Conservation (phyloP, 1,140 invertebrate species). For the Bombus impatiens region DNA sequence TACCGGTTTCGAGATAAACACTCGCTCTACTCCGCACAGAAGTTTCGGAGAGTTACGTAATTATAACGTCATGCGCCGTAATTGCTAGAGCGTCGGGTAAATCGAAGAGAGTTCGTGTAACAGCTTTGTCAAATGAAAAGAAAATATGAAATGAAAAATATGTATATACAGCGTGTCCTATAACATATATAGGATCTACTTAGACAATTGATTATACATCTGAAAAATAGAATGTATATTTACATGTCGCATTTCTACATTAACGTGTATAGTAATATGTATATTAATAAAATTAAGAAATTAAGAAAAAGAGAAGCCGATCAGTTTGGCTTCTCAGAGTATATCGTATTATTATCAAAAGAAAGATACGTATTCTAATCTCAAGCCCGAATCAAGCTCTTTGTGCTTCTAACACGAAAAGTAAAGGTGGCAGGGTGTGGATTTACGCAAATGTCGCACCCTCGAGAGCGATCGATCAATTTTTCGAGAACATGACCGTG, state of each 20-base stretch:
- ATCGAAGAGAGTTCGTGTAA: neutral
- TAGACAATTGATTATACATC: too few relatives aligned
- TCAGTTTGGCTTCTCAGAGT: too few relatives aligned
- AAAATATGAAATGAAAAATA: neutral
- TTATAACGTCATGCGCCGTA: neutral
- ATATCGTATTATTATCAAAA: neutral
- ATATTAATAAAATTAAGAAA: too few relatives aligned
- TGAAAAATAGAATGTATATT: too few relatives aligned
- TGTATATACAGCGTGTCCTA: neutral
- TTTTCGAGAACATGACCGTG: conserved; percentile 64
- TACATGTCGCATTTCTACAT: too few relatives aligned
- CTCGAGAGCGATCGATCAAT: conserved; percentile 48
- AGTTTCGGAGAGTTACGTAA: conserved; percentile 9
- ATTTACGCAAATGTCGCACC: neutral
- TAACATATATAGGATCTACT: too few relatives aligned
- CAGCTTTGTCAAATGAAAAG: too few relatives aligned
- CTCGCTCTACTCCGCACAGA: too few relatives aligned
- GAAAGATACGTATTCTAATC: neutral
- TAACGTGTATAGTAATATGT: too few relatives aligned
- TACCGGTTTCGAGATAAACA: neutral
- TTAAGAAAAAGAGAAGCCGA: neutral
- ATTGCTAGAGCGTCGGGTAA: neutral
- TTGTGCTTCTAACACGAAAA: neutral
- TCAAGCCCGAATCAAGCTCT: neutral
- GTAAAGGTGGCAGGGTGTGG: neutral